Evolutionary conservation across 2,888 invertebrate genomes (phyloP).

Genomic region (Physocephala rufipes): DNA sequence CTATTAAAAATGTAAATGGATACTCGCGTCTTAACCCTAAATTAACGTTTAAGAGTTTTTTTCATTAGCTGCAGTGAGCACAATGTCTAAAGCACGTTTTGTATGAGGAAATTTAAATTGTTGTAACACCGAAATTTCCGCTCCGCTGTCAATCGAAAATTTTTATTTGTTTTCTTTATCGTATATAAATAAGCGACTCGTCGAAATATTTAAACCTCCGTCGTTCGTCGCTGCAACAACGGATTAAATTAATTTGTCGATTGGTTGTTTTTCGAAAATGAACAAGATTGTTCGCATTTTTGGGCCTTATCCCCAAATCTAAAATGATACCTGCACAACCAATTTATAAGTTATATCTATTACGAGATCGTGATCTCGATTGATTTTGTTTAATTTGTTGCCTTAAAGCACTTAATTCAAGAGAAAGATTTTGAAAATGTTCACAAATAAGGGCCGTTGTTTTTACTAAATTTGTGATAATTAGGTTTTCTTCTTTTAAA

Average conservation of each 20-base stretch:
- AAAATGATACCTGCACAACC: not conserved
- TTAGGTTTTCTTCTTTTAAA: not conserved
- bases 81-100: not conserved
- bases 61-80: not conserved
- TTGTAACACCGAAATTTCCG: constrained; percentile 10
- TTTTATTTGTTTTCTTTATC: not conserved
- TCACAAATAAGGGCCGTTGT: too few species aligned
- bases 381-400: not conserved
- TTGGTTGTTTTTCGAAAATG: too few species aligned
- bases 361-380: not conserved
- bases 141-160: constrained; percentile 12
- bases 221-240: constrained; percentile 5
- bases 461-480: too few species aligned
- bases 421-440: too few species aligned
- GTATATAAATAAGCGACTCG: too few species aligned
- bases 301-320: too few species aligned
- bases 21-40: not conserved
- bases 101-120: not conserved
- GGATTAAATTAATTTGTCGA: not conserved
- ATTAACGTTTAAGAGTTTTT: constrained; percentile 8
- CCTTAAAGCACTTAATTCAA: not conserved
- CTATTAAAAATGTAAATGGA: too few species aligned
- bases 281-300: too few species aligned
- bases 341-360: not conserved
- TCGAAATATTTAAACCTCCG: not conserved